Percentiles rank a stretch among this genome's conserved stretches.
Evolutionary conservation across 1,140 invertebrate genomes (phyloP).

Genomic region (Metopolophium dirhodum): DNA sequence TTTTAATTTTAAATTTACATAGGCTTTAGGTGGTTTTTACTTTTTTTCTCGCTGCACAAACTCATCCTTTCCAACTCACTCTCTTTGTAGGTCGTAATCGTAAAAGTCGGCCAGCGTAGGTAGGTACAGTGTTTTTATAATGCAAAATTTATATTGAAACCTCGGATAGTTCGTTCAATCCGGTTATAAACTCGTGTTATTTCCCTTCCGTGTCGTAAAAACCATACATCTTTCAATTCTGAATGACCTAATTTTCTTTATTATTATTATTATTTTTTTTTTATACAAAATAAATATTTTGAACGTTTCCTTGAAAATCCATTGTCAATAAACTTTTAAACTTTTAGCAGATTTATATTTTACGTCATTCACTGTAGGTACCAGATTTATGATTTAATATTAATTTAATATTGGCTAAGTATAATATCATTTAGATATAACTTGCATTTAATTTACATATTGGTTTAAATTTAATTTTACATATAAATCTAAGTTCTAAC

Average conservation of each 20-base stretch:
- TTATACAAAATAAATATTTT: neutral
- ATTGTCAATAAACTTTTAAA: neutral
- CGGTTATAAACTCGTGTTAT: neutral
- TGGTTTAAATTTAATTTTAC: no score
- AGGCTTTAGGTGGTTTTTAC: neutral
- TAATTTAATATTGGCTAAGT: neutral
- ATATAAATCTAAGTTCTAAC: no score
- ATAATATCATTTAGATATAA: neutral
- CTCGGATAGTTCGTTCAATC: neutral
- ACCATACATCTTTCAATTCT: conserved; percentile 11
- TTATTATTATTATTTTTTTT: neutral
- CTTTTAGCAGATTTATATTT: neutral
- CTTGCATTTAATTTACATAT: neutral
- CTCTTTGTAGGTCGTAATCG: conserved; percentile 13
- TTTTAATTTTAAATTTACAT: conserved; percentile 46
- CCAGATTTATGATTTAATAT: neutral
- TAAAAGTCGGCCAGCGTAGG: conserved; percentile 9
- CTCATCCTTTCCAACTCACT: neutral
- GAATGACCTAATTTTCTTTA: neutral
- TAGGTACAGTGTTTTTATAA: conserved; percentile 19
- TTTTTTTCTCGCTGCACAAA: neutral
- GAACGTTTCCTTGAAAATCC: neutral
- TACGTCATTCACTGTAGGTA: neutral
- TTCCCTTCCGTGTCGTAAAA: conserved; percentile 27
- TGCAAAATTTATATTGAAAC: conserved; percentile 44